phyloP scores from a whole-genome alignment of 2,888 invertebrate genomes.

The Drosophila nigricruria region DNA sequence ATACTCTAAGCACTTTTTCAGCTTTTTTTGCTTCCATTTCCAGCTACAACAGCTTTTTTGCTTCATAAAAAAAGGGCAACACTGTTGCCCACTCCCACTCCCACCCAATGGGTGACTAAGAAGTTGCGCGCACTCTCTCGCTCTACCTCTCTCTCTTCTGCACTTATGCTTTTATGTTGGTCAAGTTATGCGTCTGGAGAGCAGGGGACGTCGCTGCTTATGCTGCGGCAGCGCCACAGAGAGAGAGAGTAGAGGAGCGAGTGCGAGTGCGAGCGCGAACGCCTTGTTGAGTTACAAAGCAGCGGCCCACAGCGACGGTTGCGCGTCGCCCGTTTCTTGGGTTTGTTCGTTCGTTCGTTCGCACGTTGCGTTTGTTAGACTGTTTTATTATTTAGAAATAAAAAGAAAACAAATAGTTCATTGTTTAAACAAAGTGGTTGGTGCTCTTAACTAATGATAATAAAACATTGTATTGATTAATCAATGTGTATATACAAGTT shows the following conservation, averaged over 20 bases:
- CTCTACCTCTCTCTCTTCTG: constrained; percentile 10
- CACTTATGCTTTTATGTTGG: constrained; percentile 57
- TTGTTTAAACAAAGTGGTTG: constrained; percentile 18
- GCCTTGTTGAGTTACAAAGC: constrained; percentile 67
- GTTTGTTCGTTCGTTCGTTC: constrained; percentile 28
- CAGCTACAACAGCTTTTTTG: too few relatives aligned
- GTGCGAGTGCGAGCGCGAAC: constrained; percentile 30
- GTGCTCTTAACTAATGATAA: too few relatives aligned
- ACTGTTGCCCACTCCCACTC: too few relatives aligned
- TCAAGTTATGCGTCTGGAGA: constrained; percentile 52
- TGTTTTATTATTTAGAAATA: constrained; percentile 10
- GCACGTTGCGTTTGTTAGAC: constrained; percentile 30
- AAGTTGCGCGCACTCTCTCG: background rate
- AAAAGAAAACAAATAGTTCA: background rate
- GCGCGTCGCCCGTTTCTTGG: constrained; percentile 53
- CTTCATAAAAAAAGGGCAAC: too few relatives aligned
- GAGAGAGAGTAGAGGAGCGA: constrained; percentile 41
- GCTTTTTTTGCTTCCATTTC: too few relatives aligned
- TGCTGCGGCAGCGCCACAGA: constrained; percentile 36
- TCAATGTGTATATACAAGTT: constrained; percentile 56
- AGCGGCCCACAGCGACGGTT: constrained; percentile 72
- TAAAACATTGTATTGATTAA: constrained; percentile 64
- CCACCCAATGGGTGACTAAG: constrained; percentile 22
- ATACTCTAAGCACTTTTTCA: too few relatives aligned
- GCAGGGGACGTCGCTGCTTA: constrained; percentile 32